Conservation (phyloP, 2,797 vertebrate species). For the Prionace glauca region DNA sequence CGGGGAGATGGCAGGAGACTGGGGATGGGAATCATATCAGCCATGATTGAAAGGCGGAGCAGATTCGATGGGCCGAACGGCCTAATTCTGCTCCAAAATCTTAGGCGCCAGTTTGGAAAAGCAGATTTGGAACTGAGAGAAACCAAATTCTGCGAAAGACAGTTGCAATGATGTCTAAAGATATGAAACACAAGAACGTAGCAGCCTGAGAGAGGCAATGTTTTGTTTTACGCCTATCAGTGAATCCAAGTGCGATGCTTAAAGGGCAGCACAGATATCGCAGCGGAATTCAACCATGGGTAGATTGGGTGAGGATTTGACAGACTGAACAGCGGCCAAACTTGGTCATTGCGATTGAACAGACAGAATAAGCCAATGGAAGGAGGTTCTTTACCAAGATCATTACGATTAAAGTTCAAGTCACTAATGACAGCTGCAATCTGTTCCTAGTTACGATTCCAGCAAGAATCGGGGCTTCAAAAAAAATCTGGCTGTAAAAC, state of each 20-base stretch:
- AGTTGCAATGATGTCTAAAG: too few relatives aligned
- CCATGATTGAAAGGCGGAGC: too few relatives aligned
- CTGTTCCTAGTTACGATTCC: conserved; percentile 65
- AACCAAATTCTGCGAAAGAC: too few relatives aligned
- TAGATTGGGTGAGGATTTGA: background rate
- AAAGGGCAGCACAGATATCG: background rate
- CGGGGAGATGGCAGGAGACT: too few relatives aligned
- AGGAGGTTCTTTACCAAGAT: background rate
- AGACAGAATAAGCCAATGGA: background rate
- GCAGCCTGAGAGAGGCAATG: too few relatives aligned
- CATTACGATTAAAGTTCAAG: background rate
- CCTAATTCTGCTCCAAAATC: too few relatives aligned
- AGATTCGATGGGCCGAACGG: too few relatives aligned
- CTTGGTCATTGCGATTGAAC: background rate
- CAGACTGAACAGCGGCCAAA: background rate
- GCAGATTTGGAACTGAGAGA: too few relatives aligned
- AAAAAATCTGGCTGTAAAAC: conserved; percentile 51
- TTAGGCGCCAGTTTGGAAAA: too few relatives aligned
- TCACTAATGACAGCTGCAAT: conserved; percentile 49
- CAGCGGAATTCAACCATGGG: background rate
- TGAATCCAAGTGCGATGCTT: background rate
- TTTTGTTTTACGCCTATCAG: background rate
- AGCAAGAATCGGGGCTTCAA: conserved; percentile 63
- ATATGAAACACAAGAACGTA: too few relatives aligned
- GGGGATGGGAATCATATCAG: too few relatives aligned